A percentile compares a stretch with the other conserved stretches of the same genome.
Conservation (phyloP, 2,113 vertebrate genomes). For the Callocephalon fimbriatum region DNA sequence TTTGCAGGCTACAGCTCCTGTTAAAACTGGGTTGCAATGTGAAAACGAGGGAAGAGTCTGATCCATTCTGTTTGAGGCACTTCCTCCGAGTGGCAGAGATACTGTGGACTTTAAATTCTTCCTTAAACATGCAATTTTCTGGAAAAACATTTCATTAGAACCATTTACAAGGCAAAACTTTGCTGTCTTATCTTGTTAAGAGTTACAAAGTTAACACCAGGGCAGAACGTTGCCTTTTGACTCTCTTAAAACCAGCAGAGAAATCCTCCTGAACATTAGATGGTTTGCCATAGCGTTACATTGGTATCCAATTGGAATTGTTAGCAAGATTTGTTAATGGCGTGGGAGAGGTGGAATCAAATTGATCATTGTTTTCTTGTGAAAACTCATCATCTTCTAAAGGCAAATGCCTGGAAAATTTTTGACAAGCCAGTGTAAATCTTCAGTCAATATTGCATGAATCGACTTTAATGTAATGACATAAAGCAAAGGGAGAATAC, state of each 20-base stretch:
- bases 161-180: slow-evolving; percentile 21
- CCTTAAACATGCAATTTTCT: neutral
- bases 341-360: neutral
- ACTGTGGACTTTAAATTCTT: neutral
- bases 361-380: neutral
- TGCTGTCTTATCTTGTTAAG: slow-evolving; percentile 5
- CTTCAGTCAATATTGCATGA: neutral
- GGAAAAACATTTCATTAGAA: neutral
- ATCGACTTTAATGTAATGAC: neutral
- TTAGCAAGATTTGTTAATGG: neutral
- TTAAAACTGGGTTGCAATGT: neutral
- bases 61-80: slow-evolving; percentile 8
- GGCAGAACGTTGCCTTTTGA: neutral
- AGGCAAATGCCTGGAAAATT: neutral
- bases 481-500: neutral
- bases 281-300: neutral
- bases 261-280: neutral
- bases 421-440: slow-evolving; percentile 2
- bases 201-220: slow-evolving; percentile 32
- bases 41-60: neutral
- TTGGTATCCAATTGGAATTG: neutral
- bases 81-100: neutral
- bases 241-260: neutral
- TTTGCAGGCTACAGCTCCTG: neutral
- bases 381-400: neutral